These are phyloP conservation scores for Polymixis flavicincta DNA, from an alignment of 2,888 invertebrate species.

Conservation along the genomic window DNA sequence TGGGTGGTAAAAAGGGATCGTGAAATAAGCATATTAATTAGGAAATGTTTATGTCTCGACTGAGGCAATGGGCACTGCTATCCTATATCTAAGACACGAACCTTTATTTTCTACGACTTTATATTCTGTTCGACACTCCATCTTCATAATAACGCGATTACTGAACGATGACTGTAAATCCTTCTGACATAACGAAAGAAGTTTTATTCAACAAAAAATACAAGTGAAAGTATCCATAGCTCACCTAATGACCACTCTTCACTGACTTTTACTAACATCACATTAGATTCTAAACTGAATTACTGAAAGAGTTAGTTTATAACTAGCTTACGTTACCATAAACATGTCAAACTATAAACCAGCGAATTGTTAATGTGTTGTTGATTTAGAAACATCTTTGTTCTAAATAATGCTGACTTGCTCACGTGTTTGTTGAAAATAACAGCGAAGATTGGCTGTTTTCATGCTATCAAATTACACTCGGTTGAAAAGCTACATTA, in stretches of 20 bases:
- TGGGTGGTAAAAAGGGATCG: no score
- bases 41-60: no score
- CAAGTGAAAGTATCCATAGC: conserved; percentile 47
- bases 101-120: no score
- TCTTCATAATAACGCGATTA: not conserved
- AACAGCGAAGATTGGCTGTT: not conserved
- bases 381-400: not conserved
- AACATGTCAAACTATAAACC: not conserved
- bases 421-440: not conserved
- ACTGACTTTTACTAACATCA: conserved; percentile 51
- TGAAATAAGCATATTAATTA: no score
- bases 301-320: conserved; percentile 17
- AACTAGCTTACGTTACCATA: conserved; percentile 32
- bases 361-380: not conserved
- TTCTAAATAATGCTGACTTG: no score
- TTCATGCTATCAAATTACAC: no score
- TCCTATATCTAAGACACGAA: no score
- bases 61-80: no score
- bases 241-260: conserved; percentile 18
- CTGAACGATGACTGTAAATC: not conserved
- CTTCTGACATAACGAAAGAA: conserved; percentile 24
- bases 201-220: conserved; percentile 5
- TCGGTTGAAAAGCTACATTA: no score
- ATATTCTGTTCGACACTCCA: no score
- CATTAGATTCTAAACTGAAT: conserved; percentile 43